Evolutionary conservation across 2,888 invertebrate genomes (phyloP).

Genomic region (Tribolium freemani): DNA sequence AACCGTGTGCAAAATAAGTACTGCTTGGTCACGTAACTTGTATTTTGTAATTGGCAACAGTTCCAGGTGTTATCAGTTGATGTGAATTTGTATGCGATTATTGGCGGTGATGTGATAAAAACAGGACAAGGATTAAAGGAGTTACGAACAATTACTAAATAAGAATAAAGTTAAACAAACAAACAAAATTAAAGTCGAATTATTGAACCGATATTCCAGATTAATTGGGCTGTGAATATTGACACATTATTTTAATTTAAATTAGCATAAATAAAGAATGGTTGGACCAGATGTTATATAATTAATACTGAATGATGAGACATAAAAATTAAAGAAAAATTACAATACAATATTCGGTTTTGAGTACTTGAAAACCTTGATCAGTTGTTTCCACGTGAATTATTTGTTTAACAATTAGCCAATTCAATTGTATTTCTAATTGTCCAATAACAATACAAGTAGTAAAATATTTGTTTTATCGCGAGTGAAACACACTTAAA

Average conservation of each 20-base stretch:
- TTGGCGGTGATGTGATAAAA: constrained; percentile 17
- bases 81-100: constrained; percentile 27
- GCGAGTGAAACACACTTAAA: not conserved
- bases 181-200: not conserved
- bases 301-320: not conserved
- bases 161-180: not conserved
- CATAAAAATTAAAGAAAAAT: no score
- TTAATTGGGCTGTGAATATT: not conserved
- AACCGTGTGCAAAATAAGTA: constrained; percentile 24
- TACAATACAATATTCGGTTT: no score
- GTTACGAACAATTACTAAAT: not conserved
- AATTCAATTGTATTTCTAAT: no score
- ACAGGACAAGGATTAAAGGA: not conserved
- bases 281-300: not conserved
- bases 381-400: no score
- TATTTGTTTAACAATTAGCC: no score
- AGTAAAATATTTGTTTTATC: not conserved
- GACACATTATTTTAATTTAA: not conserved
- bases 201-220: not conserved
- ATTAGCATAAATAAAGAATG: not conserved
- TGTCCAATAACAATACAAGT: not conserved
- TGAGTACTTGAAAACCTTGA: no score
- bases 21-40: constrained; percentile 27
- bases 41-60: constrained; percentile 30
- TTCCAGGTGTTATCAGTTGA: constrained; percentile 31